Percentiles rank a stretch among this genome's conserved stretches.
phyloP scores from a whole-genome alignment of 2,888 invertebrate species.

The Caenorhabditis drosophilae region DNA sequence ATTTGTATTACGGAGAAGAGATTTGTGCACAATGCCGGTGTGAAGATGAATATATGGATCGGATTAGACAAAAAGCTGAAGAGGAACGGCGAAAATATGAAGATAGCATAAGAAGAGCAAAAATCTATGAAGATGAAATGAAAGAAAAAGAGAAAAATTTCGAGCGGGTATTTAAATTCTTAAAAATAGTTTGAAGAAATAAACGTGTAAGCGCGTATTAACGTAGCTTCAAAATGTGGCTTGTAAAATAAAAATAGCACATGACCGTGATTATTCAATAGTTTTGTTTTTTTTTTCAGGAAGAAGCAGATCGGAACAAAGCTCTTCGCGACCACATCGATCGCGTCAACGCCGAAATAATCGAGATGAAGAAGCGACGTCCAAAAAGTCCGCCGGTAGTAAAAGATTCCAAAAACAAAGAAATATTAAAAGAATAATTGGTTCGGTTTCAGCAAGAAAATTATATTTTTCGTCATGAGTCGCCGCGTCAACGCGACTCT shows the following conservation, averaged over 20 bases:
- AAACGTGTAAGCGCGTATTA: not conserved
- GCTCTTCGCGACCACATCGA: constrained; percentile 48
- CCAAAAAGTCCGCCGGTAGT: constrained; percentile 37
- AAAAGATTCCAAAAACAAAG: not conserved
- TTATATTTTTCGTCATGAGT: constrained; percentile 47
- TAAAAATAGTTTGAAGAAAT: not conserved
- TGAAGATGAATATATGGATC: constrained; percentile 47
- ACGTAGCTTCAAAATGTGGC: too few species aligned
- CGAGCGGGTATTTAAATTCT: too few species aligned
- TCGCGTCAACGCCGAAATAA: constrained; percentile 49
- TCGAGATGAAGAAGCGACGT: constrained; percentile 36
- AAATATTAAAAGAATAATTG: not conserved
- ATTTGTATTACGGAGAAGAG: constrained; percentile 39
- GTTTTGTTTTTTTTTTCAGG: constrained; percentile 14
- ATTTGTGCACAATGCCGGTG: constrained; percentile 53
- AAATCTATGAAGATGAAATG: constrained; percentile 29
- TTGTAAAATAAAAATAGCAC: too few species aligned
- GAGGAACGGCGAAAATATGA: constrained; percentile 38
- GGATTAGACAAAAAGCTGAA: constrained; percentile 31
- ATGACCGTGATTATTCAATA: not conserved
- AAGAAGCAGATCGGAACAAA: constrained; percentile 28
- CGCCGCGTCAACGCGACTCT: constrained; percentile 21
- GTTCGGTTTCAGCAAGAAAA: constrained; percentile 43
- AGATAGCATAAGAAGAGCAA: constrained; percentile 37
- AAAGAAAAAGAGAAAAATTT: constrained; percentile 26